Evolutionary conservation across 2,113 vertebrate genomes (phyloP).

Genomic region (Nibea albiflora): DNA sequence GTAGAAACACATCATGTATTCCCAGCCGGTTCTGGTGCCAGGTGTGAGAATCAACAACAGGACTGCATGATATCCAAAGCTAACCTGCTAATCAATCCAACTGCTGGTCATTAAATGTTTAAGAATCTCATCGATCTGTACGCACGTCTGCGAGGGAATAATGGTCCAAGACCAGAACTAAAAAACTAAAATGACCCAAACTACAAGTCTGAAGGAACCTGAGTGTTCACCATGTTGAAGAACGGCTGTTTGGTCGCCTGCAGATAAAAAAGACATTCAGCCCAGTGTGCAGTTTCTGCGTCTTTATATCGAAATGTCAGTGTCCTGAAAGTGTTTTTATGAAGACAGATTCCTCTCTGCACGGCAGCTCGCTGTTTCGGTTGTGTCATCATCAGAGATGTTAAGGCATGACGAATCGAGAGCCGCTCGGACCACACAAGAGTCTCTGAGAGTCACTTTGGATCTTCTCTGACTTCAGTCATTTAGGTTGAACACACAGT

Average conservation of each 20-base stretch:
- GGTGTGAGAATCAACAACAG: too few relatives aligned
- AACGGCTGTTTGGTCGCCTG: neutral
- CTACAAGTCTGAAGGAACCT: too few relatives aligned
- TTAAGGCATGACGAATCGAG: slow-evolving; percentile 36
- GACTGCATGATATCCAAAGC: too few relatives aligned
- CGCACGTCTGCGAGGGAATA: too few relatives aligned
- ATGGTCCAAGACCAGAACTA: too few relatives aligned
- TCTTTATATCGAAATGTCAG: slow-evolving; percentile 24
- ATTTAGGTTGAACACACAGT: neutral
- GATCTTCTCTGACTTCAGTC: slow-evolving; percentile 32
- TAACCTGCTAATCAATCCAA: too few relatives aligned
- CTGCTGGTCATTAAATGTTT: too few relatives aligned
- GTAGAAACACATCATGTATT: neutral
- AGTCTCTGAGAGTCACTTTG: slow-evolving; percentile 17
- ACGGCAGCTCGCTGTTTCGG: neutral
- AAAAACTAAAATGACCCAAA: too few relatives aligned
- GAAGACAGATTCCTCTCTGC: slow-evolving; percentile 31
- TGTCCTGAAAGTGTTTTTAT: slow-evolving; percentile 27
- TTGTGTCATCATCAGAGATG: slow-evolving; percentile 28
- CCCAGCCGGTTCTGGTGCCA: too few relatives aligned
- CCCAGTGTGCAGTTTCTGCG: neutral
- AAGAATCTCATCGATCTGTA: too few relatives aligned
- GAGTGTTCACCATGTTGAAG: neutral
- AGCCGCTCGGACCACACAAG: slow-evolving; percentile 13
- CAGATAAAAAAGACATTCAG: neutral